A percentile compares a stretch with the other conserved stretches of the same genome.
Conservation (phyloP, 2,113 vertebrate genomes). For the Microtus montanus region DNA sequence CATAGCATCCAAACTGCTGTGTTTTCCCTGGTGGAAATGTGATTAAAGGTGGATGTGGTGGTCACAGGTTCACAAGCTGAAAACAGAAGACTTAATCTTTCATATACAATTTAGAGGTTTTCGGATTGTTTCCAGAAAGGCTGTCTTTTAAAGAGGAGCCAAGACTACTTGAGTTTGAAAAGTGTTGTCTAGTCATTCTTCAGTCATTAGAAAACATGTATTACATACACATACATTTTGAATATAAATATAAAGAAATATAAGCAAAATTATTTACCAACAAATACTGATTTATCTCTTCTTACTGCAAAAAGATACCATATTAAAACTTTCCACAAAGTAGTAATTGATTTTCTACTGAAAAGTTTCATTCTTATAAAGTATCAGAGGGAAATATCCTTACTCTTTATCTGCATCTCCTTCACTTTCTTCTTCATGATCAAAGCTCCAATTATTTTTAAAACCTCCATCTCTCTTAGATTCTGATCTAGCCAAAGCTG, state of each 20-base stretch:
- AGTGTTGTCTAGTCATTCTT: background rate
- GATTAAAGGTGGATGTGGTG: background rate
- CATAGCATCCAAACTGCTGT: slow-evolving; percentile 37
- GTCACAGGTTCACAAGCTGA: background rate
- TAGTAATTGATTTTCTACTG: slow-evolving; percentile 33
- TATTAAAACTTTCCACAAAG: slow-evolving; percentile 23
- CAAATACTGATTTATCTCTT: slow-evolving; percentile 33
- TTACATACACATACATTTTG: slow-evolving; percentile 48
- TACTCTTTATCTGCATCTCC: slow-evolving; percentile 95
- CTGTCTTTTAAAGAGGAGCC: background rate
- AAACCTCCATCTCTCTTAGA: slow-evolving; percentile 94
- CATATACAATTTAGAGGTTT: slow-evolving; percentile 39
- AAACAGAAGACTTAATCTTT: slow-evolving; percentile 12
- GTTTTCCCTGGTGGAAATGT: background rate
- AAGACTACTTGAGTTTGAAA: background rate
- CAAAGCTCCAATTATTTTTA: slow-evolving; percentile 96
- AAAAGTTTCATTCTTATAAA: slow-evolving; percentile 62
- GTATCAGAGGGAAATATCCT: slow-evolving; percentile 82
- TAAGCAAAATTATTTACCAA: slow-evolving; percentile 44
- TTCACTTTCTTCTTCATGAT: slow-evolving; percentile 91
- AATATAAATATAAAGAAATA: slow-evolving; percentile 58
- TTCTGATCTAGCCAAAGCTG: slow-evolving; percentile 95
- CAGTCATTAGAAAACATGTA: slow-evolving; percentile 20
- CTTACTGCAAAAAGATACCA: slow-evolving; percentile 41
- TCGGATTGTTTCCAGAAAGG: slow-evolving; percentile 12